phyloP scores from a whole-genome alignment of 1,140 invertebrate genomes.

The Drosophila serrata region DNA sequence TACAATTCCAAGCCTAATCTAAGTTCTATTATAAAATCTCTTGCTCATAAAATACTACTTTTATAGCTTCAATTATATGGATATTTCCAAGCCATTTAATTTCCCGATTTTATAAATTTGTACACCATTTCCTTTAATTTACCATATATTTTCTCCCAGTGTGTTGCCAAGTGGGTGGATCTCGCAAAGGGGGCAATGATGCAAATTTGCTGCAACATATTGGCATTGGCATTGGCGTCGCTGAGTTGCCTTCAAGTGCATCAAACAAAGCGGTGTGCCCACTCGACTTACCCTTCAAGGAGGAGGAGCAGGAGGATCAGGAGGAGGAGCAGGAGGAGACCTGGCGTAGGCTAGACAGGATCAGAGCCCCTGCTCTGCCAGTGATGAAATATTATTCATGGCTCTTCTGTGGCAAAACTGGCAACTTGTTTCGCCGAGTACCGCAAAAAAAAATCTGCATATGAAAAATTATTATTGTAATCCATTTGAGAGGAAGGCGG shows the following conservation, averaged over 20 bases:
- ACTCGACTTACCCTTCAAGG: conserved; percentile 62
- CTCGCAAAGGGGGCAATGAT: conserved; percentile 48
- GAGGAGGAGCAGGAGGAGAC: conserved; percentile 9
- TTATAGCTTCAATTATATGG: too few relatives aligned
- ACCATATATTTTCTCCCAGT: neutral
- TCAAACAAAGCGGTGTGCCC: conserved; percentile 58
- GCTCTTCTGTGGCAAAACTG: conserved; percentile 46
- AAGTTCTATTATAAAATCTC: too few relatives aligned
- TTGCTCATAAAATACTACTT: too few relatives aligned
- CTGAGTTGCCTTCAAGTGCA: conserved; percentile 75
- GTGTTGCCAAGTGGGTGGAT: conserved; percentile 40
- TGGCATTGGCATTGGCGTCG: conserved; percentile 68
- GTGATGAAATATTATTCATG: conserved; percentile 82
- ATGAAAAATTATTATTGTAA: conserved; percentile 85
- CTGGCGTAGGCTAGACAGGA: conserved; percentile 70
- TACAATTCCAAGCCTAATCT: too few relatives aligned
- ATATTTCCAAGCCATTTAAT: too few relatives aligned
- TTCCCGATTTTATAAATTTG: too few relatives aligned
- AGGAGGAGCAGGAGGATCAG: neutral
- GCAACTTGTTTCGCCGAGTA: conserved; percentile 70
- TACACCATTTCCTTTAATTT: too few relatives aligned
- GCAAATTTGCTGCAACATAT: conserved; percentile 79
- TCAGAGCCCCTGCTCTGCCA: conserved; percentile 31
- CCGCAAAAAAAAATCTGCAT: conserved; percentile 78
- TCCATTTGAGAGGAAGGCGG: conserved; percentile 72